Evolutionary conservation across 2,797 vertebrate genomes (phyloP).

Genomic region (Pampus argenteus): DNA sequence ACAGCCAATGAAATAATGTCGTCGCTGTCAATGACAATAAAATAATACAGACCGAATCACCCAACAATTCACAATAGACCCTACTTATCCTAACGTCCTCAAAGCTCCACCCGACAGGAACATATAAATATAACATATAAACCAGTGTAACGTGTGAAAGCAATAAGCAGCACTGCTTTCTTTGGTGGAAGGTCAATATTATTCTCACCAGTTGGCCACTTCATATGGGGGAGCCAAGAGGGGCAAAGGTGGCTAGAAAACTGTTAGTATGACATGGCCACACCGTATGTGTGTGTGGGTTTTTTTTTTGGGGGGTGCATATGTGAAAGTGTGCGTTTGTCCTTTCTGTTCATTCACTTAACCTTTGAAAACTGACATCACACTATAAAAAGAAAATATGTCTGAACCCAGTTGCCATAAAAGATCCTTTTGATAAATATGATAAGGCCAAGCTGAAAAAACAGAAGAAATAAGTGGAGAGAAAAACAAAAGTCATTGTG

Average conservation of each 20-base stretch:
- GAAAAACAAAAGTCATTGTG: neutral
- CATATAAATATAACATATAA: too few relatives aligned
- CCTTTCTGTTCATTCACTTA: constrained; percentile 59
- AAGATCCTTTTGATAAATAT: constrained; percentile 43
- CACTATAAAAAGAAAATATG: constrained; percentile 49
- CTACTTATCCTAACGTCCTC: neutral
- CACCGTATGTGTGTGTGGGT: constrained; percentile 3
- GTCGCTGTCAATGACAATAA: neutral
- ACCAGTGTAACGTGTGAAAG: constrained; percentile 41
- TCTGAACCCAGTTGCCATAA: constrained; percentile 37
- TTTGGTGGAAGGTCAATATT: constrained; percentile 78
- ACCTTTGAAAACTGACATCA: constrained; percentile 50
- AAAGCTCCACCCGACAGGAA: neutral
- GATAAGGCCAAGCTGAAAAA: constrained; percentile 29
- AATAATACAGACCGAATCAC: constrained; percentile 3
- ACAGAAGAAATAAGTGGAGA: neutral
- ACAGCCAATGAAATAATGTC: neutral
- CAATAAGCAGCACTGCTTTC: constrained; percentile 68
- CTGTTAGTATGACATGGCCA: constrained; percentile 41
- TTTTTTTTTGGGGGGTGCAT: neutral
- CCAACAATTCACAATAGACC: neutral
- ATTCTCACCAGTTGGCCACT: constrained; percentile 57
- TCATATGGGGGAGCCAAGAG: constrained; percentile 31
- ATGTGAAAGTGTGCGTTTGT: constrained; percentile 35
- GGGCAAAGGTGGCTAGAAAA: constrained; percentile 59